Base-by-base conservation (phyloP, 2,888 invertebrate genomes). In the Caenorhabditis imperialis region DNA sequence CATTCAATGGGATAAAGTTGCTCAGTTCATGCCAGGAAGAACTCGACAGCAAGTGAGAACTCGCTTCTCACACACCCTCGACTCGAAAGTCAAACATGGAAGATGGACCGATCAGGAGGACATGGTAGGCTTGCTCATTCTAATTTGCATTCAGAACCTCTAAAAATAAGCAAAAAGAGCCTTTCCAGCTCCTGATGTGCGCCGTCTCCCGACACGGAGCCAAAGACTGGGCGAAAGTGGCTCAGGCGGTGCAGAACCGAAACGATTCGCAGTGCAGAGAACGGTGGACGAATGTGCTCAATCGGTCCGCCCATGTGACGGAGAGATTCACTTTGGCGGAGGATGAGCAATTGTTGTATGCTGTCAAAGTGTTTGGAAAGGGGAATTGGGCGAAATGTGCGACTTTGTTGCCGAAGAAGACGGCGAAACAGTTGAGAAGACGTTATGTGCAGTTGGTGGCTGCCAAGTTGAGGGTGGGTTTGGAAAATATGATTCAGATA, bases 1-100 rank as follows among this genome's bases (percentile, higher is more conserved):
- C 47, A 92, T 94, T 75, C 92, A 93, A 0, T 94, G 94, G 94
- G 90, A 91, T 3, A 91, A 91, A 85, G 86, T 86, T 14, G 77
- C 85, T 2, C 77, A 84, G 16, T 82, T 83, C 61, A 84, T 86
- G 81, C 82, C 83, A 10, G 84, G 84, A 4, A 65, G 86, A 20
- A 80, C 73, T 12, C 75, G 81, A 16, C 67, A 71, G 22, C 81
- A 84, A 74, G 82, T 85, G 23, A 63, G 81, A 12, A 74, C 70
- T 5, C 77, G 85, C 3, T 86, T 79, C 57, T 47, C 61, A 4
- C 81, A 82, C n/a, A 80, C 78, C 2, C 65, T 86, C 14, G 81
- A 84, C 42, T 51, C 70, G 4, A 44, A 37, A 10, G 63, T 85
- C 3, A 82, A 82, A 27, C 82, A 84, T 47, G 85, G 85, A 38